Conservation (phyloP, 2,888 invertebrate genomes). For the Ptilodon capucinus region DNA sequence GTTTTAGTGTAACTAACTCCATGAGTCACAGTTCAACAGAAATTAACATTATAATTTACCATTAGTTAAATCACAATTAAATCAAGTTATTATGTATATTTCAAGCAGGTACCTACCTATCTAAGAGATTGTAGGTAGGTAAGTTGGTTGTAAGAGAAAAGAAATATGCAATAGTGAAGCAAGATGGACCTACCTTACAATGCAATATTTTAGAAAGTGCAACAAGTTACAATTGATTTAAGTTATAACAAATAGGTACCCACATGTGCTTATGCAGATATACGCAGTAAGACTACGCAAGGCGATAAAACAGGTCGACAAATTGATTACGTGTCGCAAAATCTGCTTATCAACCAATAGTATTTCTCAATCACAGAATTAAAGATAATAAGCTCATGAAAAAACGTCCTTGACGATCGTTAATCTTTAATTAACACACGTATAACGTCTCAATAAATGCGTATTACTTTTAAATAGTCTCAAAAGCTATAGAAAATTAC, state of each 20-base stretch:
- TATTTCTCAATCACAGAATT: slow-evolving; percentile 18
- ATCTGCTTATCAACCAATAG: slow-evolving; percentile 24
- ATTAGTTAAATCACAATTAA: no score
- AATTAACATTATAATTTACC: no score
- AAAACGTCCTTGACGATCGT: slow-evolving; percentile 12
- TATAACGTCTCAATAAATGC: slow-evolving; percentile 19
- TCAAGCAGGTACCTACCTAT: slow-evolving; percentile 1
- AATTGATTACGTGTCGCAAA: slow-evolving; percentile 32
- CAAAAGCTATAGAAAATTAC: slow-evolving; percentile 16
- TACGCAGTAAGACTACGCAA: not conserved
- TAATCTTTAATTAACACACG: slow-evolving; percentile 17
- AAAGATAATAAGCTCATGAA: slow-evolving; percentile 17
- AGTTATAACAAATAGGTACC: not conserved
- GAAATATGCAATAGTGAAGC: not conserved
- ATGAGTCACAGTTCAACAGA: no score
- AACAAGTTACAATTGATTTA: not conserved
- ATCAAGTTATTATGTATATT: no score
- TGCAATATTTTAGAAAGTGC: not conserved
- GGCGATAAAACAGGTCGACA: slow-evolving; percentile 6
- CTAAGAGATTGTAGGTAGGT: not conserved
- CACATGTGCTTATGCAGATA: not conserved
- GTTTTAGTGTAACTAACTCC: no score
- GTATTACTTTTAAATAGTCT: slow-evolving; percentile 4
- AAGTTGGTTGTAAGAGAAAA: no score
- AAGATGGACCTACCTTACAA: not conserved